Evolutionary conservation across 2,888 invertebrate genomes (phyloP).

Genomic region (Amphipyra berbera): DNA sequence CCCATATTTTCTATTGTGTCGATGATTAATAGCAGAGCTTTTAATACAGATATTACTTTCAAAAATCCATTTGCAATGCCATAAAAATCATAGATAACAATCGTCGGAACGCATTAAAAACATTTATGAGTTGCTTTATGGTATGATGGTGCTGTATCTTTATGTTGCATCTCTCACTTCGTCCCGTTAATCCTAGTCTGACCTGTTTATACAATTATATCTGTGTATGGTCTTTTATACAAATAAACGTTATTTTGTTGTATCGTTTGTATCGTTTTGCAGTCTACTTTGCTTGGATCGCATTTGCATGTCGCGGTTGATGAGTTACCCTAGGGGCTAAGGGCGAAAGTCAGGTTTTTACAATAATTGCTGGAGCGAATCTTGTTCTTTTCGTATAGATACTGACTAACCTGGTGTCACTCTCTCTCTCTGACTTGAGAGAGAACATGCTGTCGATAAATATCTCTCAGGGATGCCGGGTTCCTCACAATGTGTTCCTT

Average conservation of each 20-base stretch:
- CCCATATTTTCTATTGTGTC: conserved; percentile 67
- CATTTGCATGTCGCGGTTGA: too few species aligned
- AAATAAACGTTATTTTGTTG: not conserved
- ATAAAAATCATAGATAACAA: conserved; percentile 85
- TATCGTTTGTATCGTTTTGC: too few species aligned
- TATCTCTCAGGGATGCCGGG: too few species aligned
- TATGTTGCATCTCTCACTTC: conserved; percentile 79
- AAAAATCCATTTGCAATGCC: conserved; percentile 83
- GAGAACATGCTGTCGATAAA: too few species aligned
- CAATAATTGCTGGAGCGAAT: too few species aligned
- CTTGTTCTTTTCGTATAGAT: too few species aligned
- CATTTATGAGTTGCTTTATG: conserved; percentile 80
- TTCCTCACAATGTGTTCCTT: too few species aligned
- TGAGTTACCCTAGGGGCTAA: too few species aligned
- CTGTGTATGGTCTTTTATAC: not conserved
- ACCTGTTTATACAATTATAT: conserved; percentile 43
- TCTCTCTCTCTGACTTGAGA: too few species aligned
- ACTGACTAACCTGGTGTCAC: too few species aligned
- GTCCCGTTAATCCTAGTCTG: conserved; percentile 67
- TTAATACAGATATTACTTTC: conserved; percentile 82
- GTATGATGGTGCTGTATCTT: conserved; percentile 80
- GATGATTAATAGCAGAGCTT: conserved; percentile 73
- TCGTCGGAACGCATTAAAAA: conserved; percentile 79
- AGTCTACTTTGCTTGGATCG: too few species aligned
- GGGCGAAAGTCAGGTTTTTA: too few species aligned